These are phyloP conservation scores for Myiotriccus ornatus DNA, from an alignment of 2,797 vertebrate genomes.

Conservation along the genomic window DNA sequence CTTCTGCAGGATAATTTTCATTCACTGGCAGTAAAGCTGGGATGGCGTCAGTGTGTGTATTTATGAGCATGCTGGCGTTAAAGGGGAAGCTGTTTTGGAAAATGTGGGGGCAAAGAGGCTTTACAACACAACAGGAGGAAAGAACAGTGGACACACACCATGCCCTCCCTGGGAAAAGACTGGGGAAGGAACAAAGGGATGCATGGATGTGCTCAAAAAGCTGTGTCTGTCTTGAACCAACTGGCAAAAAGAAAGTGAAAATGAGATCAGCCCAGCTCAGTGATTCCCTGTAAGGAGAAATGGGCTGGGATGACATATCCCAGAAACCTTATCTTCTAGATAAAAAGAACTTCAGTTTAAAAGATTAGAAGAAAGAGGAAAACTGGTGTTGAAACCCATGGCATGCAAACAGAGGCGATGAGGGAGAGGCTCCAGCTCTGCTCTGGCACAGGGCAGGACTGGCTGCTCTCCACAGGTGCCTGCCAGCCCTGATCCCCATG, in stretches of 20 bases:
- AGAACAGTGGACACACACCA: rapidly evolving
- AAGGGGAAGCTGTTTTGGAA: background rate
- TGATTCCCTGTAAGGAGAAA: background rate
- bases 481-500: no score
- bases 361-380: background rate
- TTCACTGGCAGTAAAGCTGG: background rate
- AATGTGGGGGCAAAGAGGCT: background rate
- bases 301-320: background rate
- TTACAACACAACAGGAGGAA: background rate
- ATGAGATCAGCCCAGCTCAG: background rate
- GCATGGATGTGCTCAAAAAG: background rate
- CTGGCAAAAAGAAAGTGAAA: background rate
- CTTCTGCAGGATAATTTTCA: background rate
- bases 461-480: no score
- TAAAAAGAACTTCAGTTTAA: background rate
- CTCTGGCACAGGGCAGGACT: rapidly evolving
- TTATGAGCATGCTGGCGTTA: background rate
- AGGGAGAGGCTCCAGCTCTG: background rate
- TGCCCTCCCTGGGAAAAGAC: background rate
- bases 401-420: rapidly evolving
- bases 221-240: background rate
- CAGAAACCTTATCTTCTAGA: background rate
- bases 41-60: background rate
- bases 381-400: background rate
- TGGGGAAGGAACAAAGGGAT: background rate